Conservation (phyloP, 2,113 vertebrate species). For the Balaenoptera acutorostrata region DNA sequence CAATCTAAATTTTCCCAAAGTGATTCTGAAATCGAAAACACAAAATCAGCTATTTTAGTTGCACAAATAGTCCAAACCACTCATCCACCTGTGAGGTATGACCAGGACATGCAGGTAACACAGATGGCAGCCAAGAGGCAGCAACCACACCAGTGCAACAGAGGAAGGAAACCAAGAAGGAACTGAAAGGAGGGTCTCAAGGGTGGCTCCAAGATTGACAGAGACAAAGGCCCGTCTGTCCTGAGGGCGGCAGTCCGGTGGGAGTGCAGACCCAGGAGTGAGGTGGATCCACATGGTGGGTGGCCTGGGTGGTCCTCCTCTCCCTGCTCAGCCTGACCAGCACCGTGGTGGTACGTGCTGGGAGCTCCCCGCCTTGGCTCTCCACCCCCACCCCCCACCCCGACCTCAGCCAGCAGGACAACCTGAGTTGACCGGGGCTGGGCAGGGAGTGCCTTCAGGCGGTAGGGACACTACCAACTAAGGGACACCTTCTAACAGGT, state of each 20-base stretch:
- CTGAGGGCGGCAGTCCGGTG: background rate
- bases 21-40: slow-evolving; percentile 4
- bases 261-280: background rate
- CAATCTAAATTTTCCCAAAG: background rate
- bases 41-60: background rate
- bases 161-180: background rate
- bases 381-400: no score
- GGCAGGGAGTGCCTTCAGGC: background rate
- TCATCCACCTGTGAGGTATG: background rate
- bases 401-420: background rate
- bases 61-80: background rate
- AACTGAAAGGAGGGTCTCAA: background rate
- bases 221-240: background rate
- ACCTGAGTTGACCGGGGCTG: background rate
- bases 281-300: background rate
- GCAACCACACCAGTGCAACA: background rate
- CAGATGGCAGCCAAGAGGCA: background rate
- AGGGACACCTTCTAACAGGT: background rate
- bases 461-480: background rate
- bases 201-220: background rate
- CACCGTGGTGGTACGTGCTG: rapidly evolving
- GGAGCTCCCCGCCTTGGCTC: background rate
- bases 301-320: rapidly evolving
- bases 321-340: background rate
- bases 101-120: background rate